Percentiles rank a stretch among this genome's conserved stretches.
phyloP scores from a whole-genome alignment of 2,888 invertebrate species.

The Mactromeris polynyma region DNA sequence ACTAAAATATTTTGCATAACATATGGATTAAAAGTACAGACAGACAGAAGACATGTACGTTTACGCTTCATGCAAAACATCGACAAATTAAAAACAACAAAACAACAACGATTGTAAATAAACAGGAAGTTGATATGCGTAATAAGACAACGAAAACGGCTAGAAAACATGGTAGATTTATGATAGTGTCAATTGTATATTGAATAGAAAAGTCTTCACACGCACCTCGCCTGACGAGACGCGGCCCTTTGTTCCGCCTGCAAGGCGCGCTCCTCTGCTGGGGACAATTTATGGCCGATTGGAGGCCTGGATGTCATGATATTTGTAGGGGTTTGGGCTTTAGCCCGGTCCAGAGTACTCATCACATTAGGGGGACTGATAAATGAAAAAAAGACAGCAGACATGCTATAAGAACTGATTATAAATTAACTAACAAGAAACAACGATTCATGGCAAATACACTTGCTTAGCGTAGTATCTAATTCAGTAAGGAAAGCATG shows the following conservation, averaged over 20 bases:
- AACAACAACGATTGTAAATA: background rate
- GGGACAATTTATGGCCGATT: constrained; percentile 72
- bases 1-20: background rate
- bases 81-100: background rate
- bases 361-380: constrained; percentile 72
- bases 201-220: constrained; percentile 45
- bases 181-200: background rate
- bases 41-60: background rate
- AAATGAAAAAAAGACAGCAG: constrained; percentile 45
- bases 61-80: background rate
- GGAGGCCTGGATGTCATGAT: constrained; percentile 51
- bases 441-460: background rate
- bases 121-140: too few relatives aligned
- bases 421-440: background rate
- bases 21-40: background rate
- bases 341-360: constrained; percentile 75
- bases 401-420: constrained; percentile 31
- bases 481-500: background rate
- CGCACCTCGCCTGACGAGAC: constrained; percentile 84
- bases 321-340: constrained; percentile 51
- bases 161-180: constrained; percentile 1
- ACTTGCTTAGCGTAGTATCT: background rate
- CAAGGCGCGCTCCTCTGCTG: constrained; percentile 77
- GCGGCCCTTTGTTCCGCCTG: constrained; percentile 83
- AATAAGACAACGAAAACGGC: too few relatives aligned